Evolutionary conservation across 2,113 vertebrate species (phyloP), one percentile per base, ranked within the genome.

Genomic region (Accipiter cooperii): DNA sequence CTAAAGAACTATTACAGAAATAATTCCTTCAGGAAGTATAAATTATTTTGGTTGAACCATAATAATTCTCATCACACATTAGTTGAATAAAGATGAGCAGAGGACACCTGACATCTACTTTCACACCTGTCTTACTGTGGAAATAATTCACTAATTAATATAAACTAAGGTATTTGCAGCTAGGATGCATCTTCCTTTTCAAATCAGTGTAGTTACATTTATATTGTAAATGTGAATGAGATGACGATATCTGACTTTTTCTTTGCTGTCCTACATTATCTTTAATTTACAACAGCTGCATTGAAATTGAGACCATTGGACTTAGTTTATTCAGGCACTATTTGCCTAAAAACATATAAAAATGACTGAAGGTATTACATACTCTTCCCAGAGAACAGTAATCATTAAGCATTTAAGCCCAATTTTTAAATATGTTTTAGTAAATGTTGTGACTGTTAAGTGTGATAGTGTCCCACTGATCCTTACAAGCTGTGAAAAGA

Each of bases 101-200:
- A 46, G 38, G 22, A 86, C 79, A 94, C 65, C 61, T 97, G 95
- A 86, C 38, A 93, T 93, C 54, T 94, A 60, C 89, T 93, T 97
- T 97, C 75, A 91, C 64, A 85, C 44, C 47, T 84, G 24, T 46
- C 44, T 93, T 26, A 71, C 66, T 93, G 63, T 88, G 82, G 60
- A 91, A 96, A 92, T 85, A 93, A 89, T 40, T 68, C 55, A 42
- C 17, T 79, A 77, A 95, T 93, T 42, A 90, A 42, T 64, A 76
- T 22, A 92, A 96, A 73, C 13, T 61, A 69, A 36, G 13, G 9
- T 89, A 89, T 89, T 71, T 92, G 69, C 54, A 90, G 66, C 33
- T 64, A 94, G 71, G 44, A 28, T 74, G 40, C 10, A 71, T 91
- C 60, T 83, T 92, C 38, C 21, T 74, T 84, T 90, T 58, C n/a